Conservation (phyloP, 2,797 vertebrate species). For the Melanotaenia parkinsoni region DNA sequence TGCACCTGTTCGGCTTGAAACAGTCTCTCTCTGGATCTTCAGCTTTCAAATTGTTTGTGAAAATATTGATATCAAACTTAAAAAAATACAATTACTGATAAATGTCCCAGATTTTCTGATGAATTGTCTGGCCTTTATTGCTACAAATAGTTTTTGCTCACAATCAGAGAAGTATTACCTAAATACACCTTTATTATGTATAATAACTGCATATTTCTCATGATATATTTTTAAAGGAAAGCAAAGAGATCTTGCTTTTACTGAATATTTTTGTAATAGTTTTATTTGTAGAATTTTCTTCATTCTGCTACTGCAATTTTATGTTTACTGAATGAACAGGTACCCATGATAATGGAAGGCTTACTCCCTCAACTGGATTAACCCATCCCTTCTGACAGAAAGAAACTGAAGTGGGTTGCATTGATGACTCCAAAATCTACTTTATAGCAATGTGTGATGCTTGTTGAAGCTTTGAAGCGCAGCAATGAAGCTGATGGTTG, state of each 20-base stretch:
- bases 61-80: neutral
- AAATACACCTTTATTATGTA: neutral
- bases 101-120: neutral
- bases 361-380: neutral
- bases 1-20: conserved; percentile 37
- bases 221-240: neutral
- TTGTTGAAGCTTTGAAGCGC: neutral
- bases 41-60: neutral
- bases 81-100: neutral
- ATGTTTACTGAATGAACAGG: neutral
- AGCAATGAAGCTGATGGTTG: conserved; percentile 2
- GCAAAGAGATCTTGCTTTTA: neutral
- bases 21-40: conserved; percentile 9
- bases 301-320: neutral
- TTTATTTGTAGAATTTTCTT: neutral
- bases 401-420: neutral
- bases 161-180: neutral
- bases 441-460: neutral
- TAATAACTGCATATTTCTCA: neutral
- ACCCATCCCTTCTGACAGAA: neutral
- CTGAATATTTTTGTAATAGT: neutral
- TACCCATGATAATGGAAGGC: neutral
- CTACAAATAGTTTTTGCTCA: neutral
- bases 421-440: conserved; percentile 6
- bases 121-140: neutral